phyloP scores from a whole-genome alignment of 2,797 vertebrate genomes.

The Poecilia wingei region DNA sequence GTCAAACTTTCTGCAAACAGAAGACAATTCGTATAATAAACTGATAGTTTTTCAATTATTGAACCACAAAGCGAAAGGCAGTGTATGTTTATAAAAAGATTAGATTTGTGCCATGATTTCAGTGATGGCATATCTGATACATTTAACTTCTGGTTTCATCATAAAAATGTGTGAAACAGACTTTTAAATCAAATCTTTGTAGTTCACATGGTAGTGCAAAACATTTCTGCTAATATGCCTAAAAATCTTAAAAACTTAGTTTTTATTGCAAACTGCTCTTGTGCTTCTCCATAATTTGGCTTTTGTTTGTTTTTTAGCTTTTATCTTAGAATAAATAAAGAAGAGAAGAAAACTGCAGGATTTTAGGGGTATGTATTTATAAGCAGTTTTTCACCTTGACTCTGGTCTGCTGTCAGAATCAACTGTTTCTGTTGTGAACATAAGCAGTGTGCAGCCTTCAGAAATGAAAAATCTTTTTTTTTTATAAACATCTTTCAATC shows the following conservation, averaged over 20 bases:
- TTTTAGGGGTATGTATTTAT: neutral
- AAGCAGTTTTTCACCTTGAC: neutral
- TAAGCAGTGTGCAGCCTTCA: neutral
- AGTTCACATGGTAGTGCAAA: neutral
- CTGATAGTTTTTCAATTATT: neutral
- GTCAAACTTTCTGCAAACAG: neutral
- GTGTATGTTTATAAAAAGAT: neutral
- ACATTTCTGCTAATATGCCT: neutral
- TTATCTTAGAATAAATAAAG: neutral
- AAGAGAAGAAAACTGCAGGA: neutral
- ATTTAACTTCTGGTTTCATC: neutral
- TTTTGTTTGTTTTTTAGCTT: neutral
- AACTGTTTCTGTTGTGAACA: neutral
- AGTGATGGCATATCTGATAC: neutral
- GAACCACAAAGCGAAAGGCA: neutral
- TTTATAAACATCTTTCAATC: neutral
- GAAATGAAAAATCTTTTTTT: neutral
- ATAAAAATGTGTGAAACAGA: neutral
- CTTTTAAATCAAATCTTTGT: neutral
- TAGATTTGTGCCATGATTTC: neutral
- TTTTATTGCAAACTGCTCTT: neutral
- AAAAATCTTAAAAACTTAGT: neutral
- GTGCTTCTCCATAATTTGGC: constrained; percentile 2
- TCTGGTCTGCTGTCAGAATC: neutral
- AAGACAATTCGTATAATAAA: neutral